Percentiles rank a stretch among this genome's conserved stretches.
Conservation (phyloP, 1,140 invertebrate genomes). For the Tribolium castaneum region DNA sequence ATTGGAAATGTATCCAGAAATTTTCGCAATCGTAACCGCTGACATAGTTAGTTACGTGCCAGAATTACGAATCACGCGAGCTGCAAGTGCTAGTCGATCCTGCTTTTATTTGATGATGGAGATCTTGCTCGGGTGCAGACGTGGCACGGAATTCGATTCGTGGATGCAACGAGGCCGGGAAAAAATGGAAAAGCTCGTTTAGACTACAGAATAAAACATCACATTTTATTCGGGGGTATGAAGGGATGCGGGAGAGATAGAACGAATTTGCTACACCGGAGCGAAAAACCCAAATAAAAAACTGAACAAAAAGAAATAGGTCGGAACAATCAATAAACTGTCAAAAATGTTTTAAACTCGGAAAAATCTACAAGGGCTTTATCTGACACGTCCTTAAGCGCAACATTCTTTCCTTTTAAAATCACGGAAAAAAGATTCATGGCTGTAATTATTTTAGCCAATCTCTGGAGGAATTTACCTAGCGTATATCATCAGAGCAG, state of each 20-base stretch:
- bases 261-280: not conserved
- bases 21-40: slow-evolving; percentile 21
- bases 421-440: slow-evolving; percentile 15
- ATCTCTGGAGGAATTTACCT: slow-evolving; percentile 19
- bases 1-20: slow-evolving; percentile 27
- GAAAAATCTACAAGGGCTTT: not conserved
- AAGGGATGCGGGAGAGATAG: not conserved
- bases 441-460: slow-evolving; percentile 17
- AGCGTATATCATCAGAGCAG: slow-evolving; percentile 19
- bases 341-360: not conserved
- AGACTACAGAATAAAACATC: slow-evolving; percentile 20
- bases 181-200: slow-evolving; percentile 32
- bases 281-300: not conserved
- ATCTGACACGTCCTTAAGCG: not conserved
- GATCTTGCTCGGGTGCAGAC: slow-evolving; percentile 20
- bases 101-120: slow-evolving; percentile 9
- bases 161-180: not conserved
- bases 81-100: slow-evolving; percentile 13
- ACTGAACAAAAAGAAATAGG: not conserved
- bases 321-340: not conserved
- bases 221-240: not conserved
- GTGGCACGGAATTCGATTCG: slow-evolving; percentile 29
- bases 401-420: not conserved
- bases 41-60: slow-evolving; percentile 26
- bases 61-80: slow-evolving; percentile 23